Conservation (phyloP, 2,888 invertebrate species). For the Melanostoma mellinum region DNA sequence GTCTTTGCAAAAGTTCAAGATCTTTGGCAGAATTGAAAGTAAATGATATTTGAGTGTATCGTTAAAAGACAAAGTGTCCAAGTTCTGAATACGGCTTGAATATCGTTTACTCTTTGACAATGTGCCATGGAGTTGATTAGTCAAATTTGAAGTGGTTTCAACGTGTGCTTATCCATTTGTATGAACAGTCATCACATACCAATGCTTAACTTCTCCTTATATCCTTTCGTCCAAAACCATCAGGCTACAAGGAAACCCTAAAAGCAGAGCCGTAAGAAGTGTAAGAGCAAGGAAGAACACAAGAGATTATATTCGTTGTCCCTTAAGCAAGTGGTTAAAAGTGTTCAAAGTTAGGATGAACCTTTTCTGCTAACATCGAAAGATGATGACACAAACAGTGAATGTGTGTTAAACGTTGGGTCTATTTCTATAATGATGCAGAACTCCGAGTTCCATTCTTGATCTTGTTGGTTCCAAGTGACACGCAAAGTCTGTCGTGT, state of each 20-base stretch:
- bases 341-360: conserved; percentile 31
- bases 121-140: conserved; percentile 67
- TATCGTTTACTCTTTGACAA: conserved; percentile 27
- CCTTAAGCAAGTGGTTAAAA: background rate
- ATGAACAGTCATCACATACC: conserved; percentile 71
- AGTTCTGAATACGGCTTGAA: conserved; percentile 66
- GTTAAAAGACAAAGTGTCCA: conserved; percentile 31
- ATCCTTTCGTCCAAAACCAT: conserved; percentile 16
- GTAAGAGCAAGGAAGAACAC: conserved; percentile 21
- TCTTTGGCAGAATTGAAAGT: background rate
- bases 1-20: conserved; percentile 51
- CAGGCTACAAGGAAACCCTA: conserved; percentile 32
- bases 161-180: conserved; percentile 74
- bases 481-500: conserved; percentile 63
- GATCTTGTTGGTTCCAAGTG: conserved; percentile 59
- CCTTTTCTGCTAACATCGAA: conserved; percentile 73
- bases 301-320: conserved; percentile 57
- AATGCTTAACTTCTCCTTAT: conserved; percentile 19
- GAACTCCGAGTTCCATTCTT: conserved; percentile 69
- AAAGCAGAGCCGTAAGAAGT: background rate
- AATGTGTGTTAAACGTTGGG: conserved; percentile 38
- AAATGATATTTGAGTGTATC: conserved; percentile 46
- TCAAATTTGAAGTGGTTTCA: conserved; percentile 74
- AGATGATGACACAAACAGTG: conserved; percentile 74
- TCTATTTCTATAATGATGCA: conserved; percentile 66